These are phyloP conservation scores for Botia kubotai DNA, from an alignment of 2,797 vertebrate genomes.

Conservation along the genomic window DNA sequence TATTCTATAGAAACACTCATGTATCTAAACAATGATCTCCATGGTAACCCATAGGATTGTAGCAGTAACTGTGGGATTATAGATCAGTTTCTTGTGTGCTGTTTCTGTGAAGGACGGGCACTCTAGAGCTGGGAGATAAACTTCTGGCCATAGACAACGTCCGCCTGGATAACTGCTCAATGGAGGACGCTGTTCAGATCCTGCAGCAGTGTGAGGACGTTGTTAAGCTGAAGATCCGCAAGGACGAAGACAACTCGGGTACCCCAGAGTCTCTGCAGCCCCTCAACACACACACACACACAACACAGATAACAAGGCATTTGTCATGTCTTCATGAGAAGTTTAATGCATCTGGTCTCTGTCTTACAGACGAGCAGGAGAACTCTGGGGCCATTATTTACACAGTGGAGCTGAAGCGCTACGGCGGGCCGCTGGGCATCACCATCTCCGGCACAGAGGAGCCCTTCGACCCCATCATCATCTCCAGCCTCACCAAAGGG, in stretches of 20 bases:
- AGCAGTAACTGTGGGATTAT: no score
- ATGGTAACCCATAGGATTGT: no score
- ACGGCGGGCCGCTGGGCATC: constrained; percentile 94
- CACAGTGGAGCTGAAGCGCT: constrained; percentile 93
- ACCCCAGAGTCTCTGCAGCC: constrained; percentile 50
- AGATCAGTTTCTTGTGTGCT: not conserved
- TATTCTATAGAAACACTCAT: no score
- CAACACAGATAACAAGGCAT: no score
- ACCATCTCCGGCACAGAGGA: constrained; percentile 98
- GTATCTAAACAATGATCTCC: no score
- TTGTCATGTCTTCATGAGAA: no score
- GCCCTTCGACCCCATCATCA: constrained; percentile 96
- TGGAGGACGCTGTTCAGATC: constrained; percentile 98
- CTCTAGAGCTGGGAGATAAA: constrained; percentile 93
- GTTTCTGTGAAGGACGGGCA: constrained; percentile 86
- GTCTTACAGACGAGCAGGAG: constrained; percentile 89
- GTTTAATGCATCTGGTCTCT: no score
- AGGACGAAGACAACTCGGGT: constrained; percentile 99
- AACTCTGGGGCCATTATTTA: constrained; percentile 95
- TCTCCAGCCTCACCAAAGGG: constrained; percentile 93
- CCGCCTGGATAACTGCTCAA: constrained; percentile 95
- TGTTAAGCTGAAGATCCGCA: constrained; percentile 96
- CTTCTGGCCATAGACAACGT: constrained; percentile 96
- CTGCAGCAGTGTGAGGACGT: constrained; percentile 96
- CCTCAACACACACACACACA: constrained; percentile 13